Evolutionary conservation across 2,113 vertebrate species (phyloP).

Genomic region (Periophthalmodon schlosseri): DNA sequence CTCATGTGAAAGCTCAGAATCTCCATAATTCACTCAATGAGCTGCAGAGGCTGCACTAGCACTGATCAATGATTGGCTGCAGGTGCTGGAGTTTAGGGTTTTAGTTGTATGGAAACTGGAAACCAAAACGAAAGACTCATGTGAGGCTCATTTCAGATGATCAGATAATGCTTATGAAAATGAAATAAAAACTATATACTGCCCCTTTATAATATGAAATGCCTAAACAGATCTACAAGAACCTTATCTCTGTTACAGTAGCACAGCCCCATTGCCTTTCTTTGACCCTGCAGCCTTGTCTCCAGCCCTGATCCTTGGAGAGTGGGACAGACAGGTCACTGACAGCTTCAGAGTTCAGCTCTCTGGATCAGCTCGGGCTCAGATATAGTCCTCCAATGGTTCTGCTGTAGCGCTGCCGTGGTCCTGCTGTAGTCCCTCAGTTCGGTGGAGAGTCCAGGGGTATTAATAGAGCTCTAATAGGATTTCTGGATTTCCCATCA

Average conservation of each 20-base stretch:
- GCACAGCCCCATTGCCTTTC: neutral
- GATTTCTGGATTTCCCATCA: conserved; percentile 76
- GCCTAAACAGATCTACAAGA: too few species aligned
- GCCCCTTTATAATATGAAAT: too few species aligned
- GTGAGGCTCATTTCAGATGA: too few species aligned
- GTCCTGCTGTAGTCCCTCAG: neutral
- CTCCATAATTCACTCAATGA: too few species aligned
- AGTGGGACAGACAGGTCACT: neutral
- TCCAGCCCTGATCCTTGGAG: neutral
- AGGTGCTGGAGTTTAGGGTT: too few species aligned
- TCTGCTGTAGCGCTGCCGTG: neutral
- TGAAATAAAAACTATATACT: too few species aligned
- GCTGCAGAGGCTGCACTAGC: too few species aligned
- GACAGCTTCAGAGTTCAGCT: conserved; percentile 1
- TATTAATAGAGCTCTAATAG: conserved; percentile 73
- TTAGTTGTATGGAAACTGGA: too few species aligned
- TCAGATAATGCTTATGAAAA: too few species aligned
- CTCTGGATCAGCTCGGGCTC: conserved; percentile 6
- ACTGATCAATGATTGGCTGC: too few species aligned
- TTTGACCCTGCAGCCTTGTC: neutral
- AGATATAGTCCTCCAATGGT: conserved; percentile 17
- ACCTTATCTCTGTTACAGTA: neutral
- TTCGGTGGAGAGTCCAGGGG: conserved; percentile 5
- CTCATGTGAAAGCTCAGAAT: too few species aligned
- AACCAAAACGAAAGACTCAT: too few species aligned